Evolutionary conservation across 1,140 invertebrate species (phyloP), one percentile per base, ranked within the genome.

Genomic region (Wasmannia auropunctata): DNA sequence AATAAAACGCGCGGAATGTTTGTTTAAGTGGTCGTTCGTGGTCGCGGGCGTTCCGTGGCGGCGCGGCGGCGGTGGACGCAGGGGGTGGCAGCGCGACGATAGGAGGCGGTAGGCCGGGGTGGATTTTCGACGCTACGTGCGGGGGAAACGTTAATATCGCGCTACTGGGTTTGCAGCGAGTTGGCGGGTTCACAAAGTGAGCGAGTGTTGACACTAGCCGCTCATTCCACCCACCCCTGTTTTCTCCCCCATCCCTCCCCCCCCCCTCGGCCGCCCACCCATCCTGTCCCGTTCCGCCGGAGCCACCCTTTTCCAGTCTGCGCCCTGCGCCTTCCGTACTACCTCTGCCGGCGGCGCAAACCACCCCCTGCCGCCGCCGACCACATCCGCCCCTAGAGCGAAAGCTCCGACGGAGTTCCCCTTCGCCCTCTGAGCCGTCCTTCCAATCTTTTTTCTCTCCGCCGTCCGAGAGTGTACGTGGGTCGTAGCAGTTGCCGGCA

Each of bases 141-240:
- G 88, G 89, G 91, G 91, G 90, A 92, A 91, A 93, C 93, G 93
- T 94, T 94, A 94, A 94, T 94, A 94, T 93, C 91, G 92, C 90
- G 90, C 84, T 90, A 88, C 88, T 91, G 90, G 91, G 92, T 93
- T 93, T 92, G 90, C 49, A 87, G 87, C 90, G 93, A 93, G 93
- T 92, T 91, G 89, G 91, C 87, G 91, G 77, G 92, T 92, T 92
- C 93, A 94, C 93, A 95, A 94, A 95, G 93, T 94, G 93, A 94
- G 92, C 92, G 93, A 94, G 90, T 94, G 92, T 95, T 95, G 94
- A 94, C 93, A 94, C 91, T 94, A 88, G 91, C 91, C 93, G 91
- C 91, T 92, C 92, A 89, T 92, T 93, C 91, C 91, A 86, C 69
- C 86, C 72, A 43, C 65, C 72, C 51, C 49, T 65, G 46, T 51